Evolutionary conservation across 1,140 invertebrate species (phyloP).

Genomic region (Neelides sp.): DNA sequence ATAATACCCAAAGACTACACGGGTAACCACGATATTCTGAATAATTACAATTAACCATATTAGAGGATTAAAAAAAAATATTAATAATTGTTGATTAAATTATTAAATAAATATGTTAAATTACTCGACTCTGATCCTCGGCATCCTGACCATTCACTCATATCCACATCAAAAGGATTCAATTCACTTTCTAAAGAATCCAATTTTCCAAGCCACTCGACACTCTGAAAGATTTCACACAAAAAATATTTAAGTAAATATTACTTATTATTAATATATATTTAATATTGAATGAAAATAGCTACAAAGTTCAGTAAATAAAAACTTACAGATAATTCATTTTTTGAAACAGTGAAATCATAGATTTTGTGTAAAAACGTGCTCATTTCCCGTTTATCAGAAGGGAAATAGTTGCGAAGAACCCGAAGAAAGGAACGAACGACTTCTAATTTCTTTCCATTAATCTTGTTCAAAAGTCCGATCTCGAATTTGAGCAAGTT

Average conservation of each 20-base stretch:
- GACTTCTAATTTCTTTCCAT: constrained; percentile 53
- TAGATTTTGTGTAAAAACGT: constrained; percentile 48
- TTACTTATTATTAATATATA: too few species aligned
- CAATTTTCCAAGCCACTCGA: constrained; percentile 14
- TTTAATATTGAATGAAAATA: too few species aligned
- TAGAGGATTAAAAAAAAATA: neutral
- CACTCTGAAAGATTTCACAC: neutral
- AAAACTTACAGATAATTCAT: constrained; percentile 46
- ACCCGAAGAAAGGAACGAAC: constrained; percentile 58
- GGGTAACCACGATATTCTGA: constrained; percentile 65
- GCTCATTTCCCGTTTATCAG: constrained; percentile 45
- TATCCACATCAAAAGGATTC: constrained; percentile 34
- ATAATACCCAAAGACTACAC: constrained; percentile 88
- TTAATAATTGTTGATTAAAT: neutral
- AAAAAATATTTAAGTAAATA: neutral
- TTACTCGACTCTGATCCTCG: constrained; percentile 52
- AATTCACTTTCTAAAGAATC: constrained; percentile 22
- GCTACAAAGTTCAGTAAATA: too few species aligned
- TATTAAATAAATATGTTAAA: neutral
- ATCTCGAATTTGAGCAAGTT: constrained; percentile 73
- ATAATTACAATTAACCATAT: neutral
- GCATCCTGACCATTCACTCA: constrained; percentile 66
- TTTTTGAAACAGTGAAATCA: constrained; percentile 37
- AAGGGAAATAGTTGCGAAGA: constrained; percentile 59
- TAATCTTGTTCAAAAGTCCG: constrained; percentile 49